Evolutionary conservation across 2,888 invertebrate genomes (phyloP), one percentile per base, ranked within the genome.

Genomic region (Heteropelma amictum): DNA sequence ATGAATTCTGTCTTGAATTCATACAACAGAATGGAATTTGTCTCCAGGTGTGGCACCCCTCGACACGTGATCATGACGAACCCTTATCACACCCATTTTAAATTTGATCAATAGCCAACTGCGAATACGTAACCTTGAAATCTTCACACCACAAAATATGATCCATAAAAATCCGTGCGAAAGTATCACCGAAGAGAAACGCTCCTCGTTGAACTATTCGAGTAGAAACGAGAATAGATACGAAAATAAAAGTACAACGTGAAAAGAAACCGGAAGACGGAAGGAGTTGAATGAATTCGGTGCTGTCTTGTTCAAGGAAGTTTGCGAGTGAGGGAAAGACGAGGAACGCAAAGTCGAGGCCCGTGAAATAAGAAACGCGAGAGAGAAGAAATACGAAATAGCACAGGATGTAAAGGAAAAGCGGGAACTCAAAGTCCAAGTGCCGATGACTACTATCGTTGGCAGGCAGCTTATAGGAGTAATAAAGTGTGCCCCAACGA

Each of bases 401-500:
- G 56, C 42, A 40, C 7, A 53, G 73, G 73, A n/a, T n/a, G n/a
- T n/a, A 58, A 68, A 60, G 23, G 40, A 65, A 26, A 47, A 40
- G 53, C 35, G 30, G 47, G 61, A 64, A 33, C 21, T 38, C 17
- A 26, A 65, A 51, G 58, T 40, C 35, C 54, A 49, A 77, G 70
- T 64, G 78, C 77, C 65, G 77, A 81, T 80, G 76, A 78, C 78
- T 77, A 80, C 73, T 14, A 47, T 53, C 67, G 70, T 67, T 64
- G 58, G 68, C 70, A 68, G 72, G 53, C 70, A 76, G 47, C 76
- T 79, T 80, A 74, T 72, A 70, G 80, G 82, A 33, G 84, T 86
- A 85, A 88, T 88, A 88, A 88, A 87, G 82, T 86, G 83, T 80
- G 76, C 77, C 81, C 64, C 83, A 84, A 87, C 87, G 85, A 87